phyloP scores from a whole-genome alignment of 2,888 invertebrate genomes.

The Ptychoptera contaminata region DNA sequence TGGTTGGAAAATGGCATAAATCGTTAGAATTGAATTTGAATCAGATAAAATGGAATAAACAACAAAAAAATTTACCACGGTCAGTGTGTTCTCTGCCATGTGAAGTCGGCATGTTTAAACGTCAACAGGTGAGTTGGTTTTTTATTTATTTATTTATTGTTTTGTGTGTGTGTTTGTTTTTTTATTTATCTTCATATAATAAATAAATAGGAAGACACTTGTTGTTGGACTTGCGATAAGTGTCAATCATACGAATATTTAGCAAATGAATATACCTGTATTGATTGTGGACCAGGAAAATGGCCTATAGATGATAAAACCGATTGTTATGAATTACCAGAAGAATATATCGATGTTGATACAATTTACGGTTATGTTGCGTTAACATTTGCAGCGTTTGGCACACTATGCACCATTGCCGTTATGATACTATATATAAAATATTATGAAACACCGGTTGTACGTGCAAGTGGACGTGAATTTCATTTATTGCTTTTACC shows the following conservation, averaged over 20 bases:
- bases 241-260: conserved; percentile 54
- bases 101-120: conserved; percentile 47
- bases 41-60: conserved; percentile 38
- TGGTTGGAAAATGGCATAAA: conserved; percentile 45
- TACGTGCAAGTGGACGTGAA: conserved; percentile 44
- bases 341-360: conserved; percentile 49
- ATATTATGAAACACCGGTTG: conserved; percentile 49
- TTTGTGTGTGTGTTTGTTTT: not conserved
- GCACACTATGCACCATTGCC: conserved; percentile 40
- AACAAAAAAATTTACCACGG: conserved; percentile 37
- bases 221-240: conserved; percentile 64
- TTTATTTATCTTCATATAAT: not conserved
- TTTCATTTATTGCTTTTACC: conserved; percentile 44
- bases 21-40: conserved; percentile 31
- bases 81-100: conserved; percentile 58
- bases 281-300: conserved; percentile 43
- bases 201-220: conserved; percentile 40
- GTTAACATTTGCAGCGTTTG: conserved; percentile 34
- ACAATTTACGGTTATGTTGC: conserved; percentile 47
- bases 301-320: conserved; percentile 46
- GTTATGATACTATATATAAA: conserved; percentile 45
- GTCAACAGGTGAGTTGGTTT: conserved; percentile 35
- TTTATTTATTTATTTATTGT: not conserved
- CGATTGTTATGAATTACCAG: conserved; percentile 43
- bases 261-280: conserved; percentile 45